These are phyloP conservation scores for Pararge aegeria DNA, from an alignment of 1,140 invertebrate genomes.

Conservation along the genomic window DNA sequence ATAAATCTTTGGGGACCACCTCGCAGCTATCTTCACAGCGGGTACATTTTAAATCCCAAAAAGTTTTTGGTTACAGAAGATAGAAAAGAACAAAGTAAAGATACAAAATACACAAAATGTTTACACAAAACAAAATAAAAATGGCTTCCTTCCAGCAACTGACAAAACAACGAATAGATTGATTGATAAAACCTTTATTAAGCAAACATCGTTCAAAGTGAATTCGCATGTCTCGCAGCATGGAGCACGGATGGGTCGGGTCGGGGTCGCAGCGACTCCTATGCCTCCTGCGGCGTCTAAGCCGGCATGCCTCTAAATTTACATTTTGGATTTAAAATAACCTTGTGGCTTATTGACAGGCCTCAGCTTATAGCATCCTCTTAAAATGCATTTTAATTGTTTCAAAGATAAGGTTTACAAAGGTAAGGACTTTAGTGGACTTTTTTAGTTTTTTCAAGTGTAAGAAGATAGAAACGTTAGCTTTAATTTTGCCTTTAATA, in stretches of 20 bases:
- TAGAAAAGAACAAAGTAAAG: not conserved
- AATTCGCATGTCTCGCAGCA: constrained; percentile 73
- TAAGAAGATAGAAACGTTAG: too few species aligned
- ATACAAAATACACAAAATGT: not conserved
- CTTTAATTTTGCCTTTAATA: too few species aligned
- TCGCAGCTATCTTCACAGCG: not conserved
- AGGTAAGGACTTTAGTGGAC: too few species aligned
- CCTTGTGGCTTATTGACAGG: constrained; percentile 24
- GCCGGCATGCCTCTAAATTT: constrained; percentile 59
- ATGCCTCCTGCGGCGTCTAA: constrained; percentile 50
- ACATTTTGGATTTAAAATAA: constrained; percentile 45
- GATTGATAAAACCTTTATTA: constrained; percentile 49
- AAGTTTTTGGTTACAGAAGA: not conserved
- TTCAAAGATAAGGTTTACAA: not conserved
- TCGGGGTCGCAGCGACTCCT: constrained; percentile 42
- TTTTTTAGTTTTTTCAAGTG: too few species aligned
- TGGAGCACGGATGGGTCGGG: constrained; percentile 55
- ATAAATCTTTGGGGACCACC: not conserved
- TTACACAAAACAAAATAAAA: not conserved
- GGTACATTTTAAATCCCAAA: not conserved
- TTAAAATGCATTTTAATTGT: constrained; percentile 5
- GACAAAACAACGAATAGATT: constrained; percentile 49
- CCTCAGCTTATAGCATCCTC: not conserved
- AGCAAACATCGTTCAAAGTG: constrained; percentile 57
- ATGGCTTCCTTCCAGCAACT: constrained; percentile 30